Base-by-base conservation (phyloP, 2,888 invertebrate genomes). In the Pherbina coryleti region DNA sequence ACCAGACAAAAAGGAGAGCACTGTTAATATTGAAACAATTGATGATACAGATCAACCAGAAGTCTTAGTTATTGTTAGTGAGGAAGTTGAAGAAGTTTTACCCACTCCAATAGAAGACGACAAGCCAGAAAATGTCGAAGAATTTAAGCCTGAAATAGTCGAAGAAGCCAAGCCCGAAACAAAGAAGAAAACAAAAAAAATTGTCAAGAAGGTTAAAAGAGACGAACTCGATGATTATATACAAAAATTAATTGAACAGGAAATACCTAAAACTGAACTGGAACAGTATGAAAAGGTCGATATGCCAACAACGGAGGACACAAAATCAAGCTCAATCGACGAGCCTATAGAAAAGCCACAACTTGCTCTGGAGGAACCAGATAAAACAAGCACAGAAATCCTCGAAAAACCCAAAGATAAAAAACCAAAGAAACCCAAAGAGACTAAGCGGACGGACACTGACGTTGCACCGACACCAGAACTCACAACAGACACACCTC, bases 261-360 rank as follows among this genome's bases (percentile, higher is more conserved):
- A 89, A 79, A 89, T 88, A 80, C 87, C 88, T n/a, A 87, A 89
- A 80, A 87, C 88, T 1, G 88, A 89, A 81, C 84, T 88, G 3
- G 90, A 91, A 82, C 88, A 88, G 82, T 88, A 90, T 74, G 90
- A 90, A 83, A 89, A 90, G 82, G 71, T 84, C 34, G 88, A 89
- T 69, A 84, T 86, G 77, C 85, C 86, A n/a, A 78, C 79, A 70
- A 80, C 82, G 60, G 85, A 88, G 80, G 84, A 88, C 11, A 44
- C 44, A 44, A 44, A 11, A 83, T 83, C 85, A 53, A 82, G 83
- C 22, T 79, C 88, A 37, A 53, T 66, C 37, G 85, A 88, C 79
- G 81, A 83, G 64, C 44, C 78, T 31, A 76, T 55, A 53, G 82
- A 84, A 75, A 77, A 31, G 69, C 70, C 78, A 25, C 80, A 69